Evolutionary conservation across 1,140 invertebrate genomes (phyloP), one percentile per base, ranked within the genome.

Genomic region (Limonius californicus): DNA sequence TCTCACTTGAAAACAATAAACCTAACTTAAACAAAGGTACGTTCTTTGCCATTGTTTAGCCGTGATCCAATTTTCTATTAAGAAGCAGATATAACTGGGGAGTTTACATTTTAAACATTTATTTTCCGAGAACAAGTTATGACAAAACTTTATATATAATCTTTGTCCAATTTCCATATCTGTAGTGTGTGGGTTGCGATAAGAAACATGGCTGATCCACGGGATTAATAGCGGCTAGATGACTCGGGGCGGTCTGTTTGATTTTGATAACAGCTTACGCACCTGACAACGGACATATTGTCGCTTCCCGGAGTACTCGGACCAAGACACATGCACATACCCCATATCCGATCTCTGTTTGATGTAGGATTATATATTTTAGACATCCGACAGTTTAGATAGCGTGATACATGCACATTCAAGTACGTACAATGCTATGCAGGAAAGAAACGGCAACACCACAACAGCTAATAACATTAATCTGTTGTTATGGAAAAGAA

Each of bases 211-310:
- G 20, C 55, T 27, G 55, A 55, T n/a, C 50, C 45, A 54, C 19
- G 60, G 64, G 61, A 62, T 66, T 62, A 60, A 60, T 58, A 57
- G 64, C 64, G 64, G 64, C 57, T 56, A 66, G 64, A 63, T 66
- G 64, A 59, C 23, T 57, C 30, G 50, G 23, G 27, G 60, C 64
- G 64, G 64, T 53, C 50, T 47, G 47, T 66, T 66, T 66, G 64
- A 66, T 56, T 55, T 19, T 43, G 59, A 61, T 61, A 61, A 61
- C 27, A 47, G 47, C 42, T 57, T 19, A 47, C 50, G 30, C 53
- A 57, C 42, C 54, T 56, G 54, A 62, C 62, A 60, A 53, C 32
- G 47, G 47, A 59, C 57, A 53, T 47, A 59, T 59, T 59, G 57
- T 59, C 23, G 23, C 50, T 59, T 43, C 39, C 47, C 14, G 43